Conservation (phyloP, 2,888 invertebrate species). For the Pediacus dermestoides region DNA sequence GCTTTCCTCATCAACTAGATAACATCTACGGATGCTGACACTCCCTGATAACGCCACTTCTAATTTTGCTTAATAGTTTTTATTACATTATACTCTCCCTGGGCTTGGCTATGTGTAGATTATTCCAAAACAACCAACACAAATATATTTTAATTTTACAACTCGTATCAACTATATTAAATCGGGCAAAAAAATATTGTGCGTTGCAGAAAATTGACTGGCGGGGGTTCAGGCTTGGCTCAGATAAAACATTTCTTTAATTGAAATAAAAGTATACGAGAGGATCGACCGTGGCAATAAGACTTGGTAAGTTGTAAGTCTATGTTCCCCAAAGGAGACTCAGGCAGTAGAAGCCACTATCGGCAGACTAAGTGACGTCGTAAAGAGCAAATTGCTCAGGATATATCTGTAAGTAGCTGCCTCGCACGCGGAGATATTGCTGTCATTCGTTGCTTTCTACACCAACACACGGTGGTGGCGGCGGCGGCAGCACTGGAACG, state of each 20-base stretch:
- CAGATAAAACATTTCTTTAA: constrained; percentile 24
- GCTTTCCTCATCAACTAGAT: constrained; percentile 32
- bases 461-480: too few species aligned
- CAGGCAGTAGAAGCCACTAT: constrained; percentile 18
- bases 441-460: constrained; percentile 35
- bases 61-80: constrained; percentile 32
- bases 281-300: constrained; percentile 14
- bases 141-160: too few species aligned
- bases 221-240: too few species aligned
- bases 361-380: constrained; percentile 39
- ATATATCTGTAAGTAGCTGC: constrained; percentile 43
- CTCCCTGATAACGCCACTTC: constrained; percentile 27
- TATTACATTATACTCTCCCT: constrained; percentile 21
- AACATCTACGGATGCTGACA: constrained; percentile 31
- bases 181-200: too few species aligned
- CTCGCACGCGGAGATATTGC: constrained; percentile 42
- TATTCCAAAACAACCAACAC: too few species aligned
- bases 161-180: too few species aligned
- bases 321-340: constrained; percentile 4
- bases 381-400: constrained; percentile 47
- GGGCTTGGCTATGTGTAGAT: too few species aligned
- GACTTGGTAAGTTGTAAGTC: constrained; percentile 7
- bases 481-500: too few species aligned
- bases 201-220: too few species aligned
- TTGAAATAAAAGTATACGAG: constrained; percentile 26